Conservation (phyloP, 2,888 invertebrate genomes). For the Peribatodes rhomboidaria region DNA sequence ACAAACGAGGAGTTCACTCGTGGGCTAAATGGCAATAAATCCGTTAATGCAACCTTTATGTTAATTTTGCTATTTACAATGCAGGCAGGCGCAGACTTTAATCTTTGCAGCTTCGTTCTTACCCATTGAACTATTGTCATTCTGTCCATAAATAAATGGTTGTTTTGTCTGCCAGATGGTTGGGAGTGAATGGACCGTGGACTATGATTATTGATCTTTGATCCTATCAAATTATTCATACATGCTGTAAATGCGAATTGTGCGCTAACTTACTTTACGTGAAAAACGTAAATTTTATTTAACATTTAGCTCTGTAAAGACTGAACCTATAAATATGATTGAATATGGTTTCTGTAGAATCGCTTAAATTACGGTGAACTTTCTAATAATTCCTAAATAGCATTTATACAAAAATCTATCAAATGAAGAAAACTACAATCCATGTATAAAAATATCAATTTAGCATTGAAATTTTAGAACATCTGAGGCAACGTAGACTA, state of each 20-base stretch:
- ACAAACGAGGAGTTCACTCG: conserved; percentile 29
- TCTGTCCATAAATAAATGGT: conserved; percentile 12
- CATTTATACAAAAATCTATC: too few relatives aligned
- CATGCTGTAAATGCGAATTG: not conserved
- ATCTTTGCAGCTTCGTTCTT: conserved; percentile 13
- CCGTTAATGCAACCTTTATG: conserved; percentile 32
- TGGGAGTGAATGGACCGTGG: conserved; percentile 8
- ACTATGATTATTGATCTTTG: conserved; percentile 11
- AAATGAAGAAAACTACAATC: too few relatives aligned
- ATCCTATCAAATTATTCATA: conserved; percentile 1
- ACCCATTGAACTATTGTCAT: conserved; percentile 19
- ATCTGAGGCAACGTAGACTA: too few relatives aligned
- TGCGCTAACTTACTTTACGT: too few relatives aligned
- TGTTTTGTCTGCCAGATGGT: conserved; percentile 10
- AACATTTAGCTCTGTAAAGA: not conserved
- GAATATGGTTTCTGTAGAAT: too few relatives aligned
- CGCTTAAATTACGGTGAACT: too few relatives aligned
- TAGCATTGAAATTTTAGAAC: too few relatives aligned
- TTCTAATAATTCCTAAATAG: too few relatives aligned
- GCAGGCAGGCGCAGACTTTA: conserved; percentile 9
- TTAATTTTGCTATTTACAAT: conserved; percentile 23
- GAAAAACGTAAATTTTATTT: too few relatives aligned
- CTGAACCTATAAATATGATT: too few relatives aligned
- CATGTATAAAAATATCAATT: too few relatives aligned
- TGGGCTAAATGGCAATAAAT: conserved; percentile 32